Evolutionary conservation across 2,797 vertebrate genomes (phyloP), one percentile per base, ranked within the genome.

Genomic region (Arnoldichthys spilopterus): DNA sequence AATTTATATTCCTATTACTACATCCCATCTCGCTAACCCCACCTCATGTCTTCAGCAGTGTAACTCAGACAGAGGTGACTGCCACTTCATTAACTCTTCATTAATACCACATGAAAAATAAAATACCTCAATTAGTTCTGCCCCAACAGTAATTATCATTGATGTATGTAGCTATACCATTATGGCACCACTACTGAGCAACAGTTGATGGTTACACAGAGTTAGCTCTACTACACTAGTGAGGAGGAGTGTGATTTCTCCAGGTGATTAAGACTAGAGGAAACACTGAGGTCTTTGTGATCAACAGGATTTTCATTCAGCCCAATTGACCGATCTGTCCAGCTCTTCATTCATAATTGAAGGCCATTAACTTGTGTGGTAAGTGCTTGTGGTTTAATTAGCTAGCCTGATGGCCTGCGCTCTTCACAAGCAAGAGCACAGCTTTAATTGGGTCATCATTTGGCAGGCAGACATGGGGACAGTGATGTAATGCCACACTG

Each of bases 321-420:
- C 22, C 63, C 58, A 81, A 45, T 74, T 80, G 80, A 84, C 83
- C 30, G 62, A 78, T 61, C 82, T 78, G 68, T 82, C 62, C 66
- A 80, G 81, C 74, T 79, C 82, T 78, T 88, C 85, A 88, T 89
- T 85, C 80, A 87, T 88, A 88, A 89, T 88, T 89, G 84, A 88
- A 89, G 84, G 84, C 83, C 85, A 86, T 88, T 88, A 88, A 85
- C 82, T 86, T 69, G 54, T 68, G 77, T 63, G 51, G 82, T 84
- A 87, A 86, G 82, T 83, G 82, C 51, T 70, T 83, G 74, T 62
- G 74, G 84, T 84, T 87, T 86, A 88, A 88, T 87, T 87, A 87
- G 83, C 82, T 72, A 66, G 69, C 78, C 82, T 72, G 80, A 84
- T 83, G 82, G 77, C 71, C 22, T 49, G 62, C 64, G 76, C 74